These are phyloP conservation scores for Torymus auratus DNA, from an alignment of 2,888 invertebrate genomes.

Conservation along the genomic window DNA sequence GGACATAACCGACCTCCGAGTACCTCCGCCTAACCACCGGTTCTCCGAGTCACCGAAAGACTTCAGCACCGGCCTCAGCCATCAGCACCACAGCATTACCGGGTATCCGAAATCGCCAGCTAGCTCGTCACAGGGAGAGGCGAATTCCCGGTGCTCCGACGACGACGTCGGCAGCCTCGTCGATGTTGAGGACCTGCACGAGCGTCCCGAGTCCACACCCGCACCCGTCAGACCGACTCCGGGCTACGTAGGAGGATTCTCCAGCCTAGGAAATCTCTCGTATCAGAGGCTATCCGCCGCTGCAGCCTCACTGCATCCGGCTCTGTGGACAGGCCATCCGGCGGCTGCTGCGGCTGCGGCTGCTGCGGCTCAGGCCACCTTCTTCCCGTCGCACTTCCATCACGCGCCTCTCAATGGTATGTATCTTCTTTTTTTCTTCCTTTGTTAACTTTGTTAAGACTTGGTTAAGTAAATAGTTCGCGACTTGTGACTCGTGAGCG, in stretches of 20 bases:
- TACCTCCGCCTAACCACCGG: slow-evolving; percentile 21
- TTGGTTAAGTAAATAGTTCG: background rate
- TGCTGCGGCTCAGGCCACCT: slow-evolving; percentile 67
- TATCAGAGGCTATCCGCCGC: slow-evolving; percentile 63
- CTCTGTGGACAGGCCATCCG: slow-evolving; percentile 70
- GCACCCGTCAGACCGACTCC: slow-evolving; percentile 73
- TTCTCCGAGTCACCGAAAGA: slow-evolving; percentile 54
- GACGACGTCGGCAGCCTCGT: slow-evolving; percentile 82
- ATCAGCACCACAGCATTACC: background rate
- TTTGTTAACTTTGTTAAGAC: no score
- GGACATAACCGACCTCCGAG: slow-evolving; percentile 47
- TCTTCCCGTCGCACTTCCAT: slow-evolving; percentile 73
- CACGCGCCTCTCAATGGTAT: slow-evolving; percentile 72
- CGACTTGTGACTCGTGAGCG: no score
- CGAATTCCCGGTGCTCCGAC: slow-evolving; percentile 69
- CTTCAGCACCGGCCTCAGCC: slow-evolving; percentile 57
- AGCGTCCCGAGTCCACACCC: slow-evolving; percentile 37
- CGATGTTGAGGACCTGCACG: slow-evolving; percentile 85
- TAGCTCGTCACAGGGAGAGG: slow-evolving; percentile 68
- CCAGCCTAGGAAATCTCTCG: slow-evolving; percentile 67
- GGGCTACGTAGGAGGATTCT: slow-evolving; percentile 71
- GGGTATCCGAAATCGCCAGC: slow-evolving; percentile 66
- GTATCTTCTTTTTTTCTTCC: slow-evolving; percentile 16
- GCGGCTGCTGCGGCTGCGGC: slow-evolving; percentile 67
- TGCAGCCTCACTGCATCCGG: slow-evolving; percentile 68